Percentiles rank a stretch among this genome's conserved stretches.
These are phyloP conservation scores for Megalonaias nervosa DNA, from an alignment of 1,140 invertebrate species.

Conservation along the genomic window DNA sequence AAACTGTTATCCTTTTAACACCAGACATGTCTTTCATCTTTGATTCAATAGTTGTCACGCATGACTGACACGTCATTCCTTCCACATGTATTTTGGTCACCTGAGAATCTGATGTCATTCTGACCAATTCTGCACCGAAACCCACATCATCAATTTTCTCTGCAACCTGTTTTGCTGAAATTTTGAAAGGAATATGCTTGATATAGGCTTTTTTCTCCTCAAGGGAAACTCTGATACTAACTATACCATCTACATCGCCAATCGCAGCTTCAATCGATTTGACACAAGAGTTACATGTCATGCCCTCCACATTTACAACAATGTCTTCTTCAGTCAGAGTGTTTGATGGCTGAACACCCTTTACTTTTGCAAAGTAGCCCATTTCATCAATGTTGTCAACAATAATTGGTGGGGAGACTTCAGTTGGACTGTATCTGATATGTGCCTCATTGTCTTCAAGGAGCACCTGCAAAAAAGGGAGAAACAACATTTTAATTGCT, in stretches of 20 bases:
- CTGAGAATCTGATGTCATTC: conserved; percentile 25
- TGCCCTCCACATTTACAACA: conserved; percentile 50
- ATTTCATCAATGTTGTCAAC: conserved; percentile 62
- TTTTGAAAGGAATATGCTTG: conserved; percentile 52
- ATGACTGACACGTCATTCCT: conserved; percentile 73
- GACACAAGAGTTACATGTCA: conserved; percentile 71
- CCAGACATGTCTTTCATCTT: conserved; percentile 56
- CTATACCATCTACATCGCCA: conserved; percentile 54
- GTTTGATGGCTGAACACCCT: conserved; percentile 33
- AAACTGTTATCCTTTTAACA: conserved; percentile 63
- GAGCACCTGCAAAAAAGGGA: conserved; percentile 47
- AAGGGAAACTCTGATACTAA: conserved; percentile 73
- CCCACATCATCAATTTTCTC: conserved; percentile 70
- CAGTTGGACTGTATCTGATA: conserved; percentile 59
- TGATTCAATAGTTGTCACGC: conserved; percentile 70
- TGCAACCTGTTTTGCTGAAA: conserved; percentile 47
- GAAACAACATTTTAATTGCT: background rate
- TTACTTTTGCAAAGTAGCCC: conserved; percentile 57
- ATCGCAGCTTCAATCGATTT: conserved; percentile 66
- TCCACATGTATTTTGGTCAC: conserved; percentile 50
- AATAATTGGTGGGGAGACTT: conserved; percentile 55
- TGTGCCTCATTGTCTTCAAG: conserved; percentile 51
- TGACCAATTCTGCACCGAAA: conserved; percentile 57
- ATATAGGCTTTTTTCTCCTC: conserved; percentile 60
- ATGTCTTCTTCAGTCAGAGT: conserved; percentile 13